phyloP scores from a whole-genome alignment of 2,888 invertebrate genomes.

The Ypsolopha sequella region DNA sequence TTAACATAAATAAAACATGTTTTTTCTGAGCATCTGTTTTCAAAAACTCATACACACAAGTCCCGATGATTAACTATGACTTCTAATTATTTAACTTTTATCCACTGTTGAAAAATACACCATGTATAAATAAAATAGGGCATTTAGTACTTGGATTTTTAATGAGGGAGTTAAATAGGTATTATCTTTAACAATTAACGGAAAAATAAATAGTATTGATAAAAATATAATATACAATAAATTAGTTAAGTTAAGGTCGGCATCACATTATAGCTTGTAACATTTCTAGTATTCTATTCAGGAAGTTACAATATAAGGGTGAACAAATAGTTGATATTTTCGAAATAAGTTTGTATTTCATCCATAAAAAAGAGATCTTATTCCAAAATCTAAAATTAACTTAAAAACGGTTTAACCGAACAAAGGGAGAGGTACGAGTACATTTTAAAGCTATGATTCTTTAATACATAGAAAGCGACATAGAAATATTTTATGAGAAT shows the following conservation, averaged over 20 bases:
- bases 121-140: neutral
- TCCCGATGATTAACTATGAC: neutral
- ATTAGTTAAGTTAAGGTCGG: neutral
- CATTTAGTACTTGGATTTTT: neutral
- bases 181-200: no score
- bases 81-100: neutral
- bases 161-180: no score
- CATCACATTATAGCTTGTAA: neutral
- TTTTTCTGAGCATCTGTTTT: neutral
- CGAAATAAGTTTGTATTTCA: neutral
- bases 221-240: no score
- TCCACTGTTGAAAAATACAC: neutral
- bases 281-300: neutral
- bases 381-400: neutral
- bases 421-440: neutral
- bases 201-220: no score
- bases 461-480: constrained; percentile 61
- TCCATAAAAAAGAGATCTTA: neutral
- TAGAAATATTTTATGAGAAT: constrained; percentile 36
- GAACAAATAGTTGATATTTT: neutral
- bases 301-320: neutral
- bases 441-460: constrained; percentile 20
- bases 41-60: neutral
- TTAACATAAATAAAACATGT: constrained; percentile 31
- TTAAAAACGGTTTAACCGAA: neutral